Conservation (phyloP, 2,888 invertebrate species). For the Acanthopleura granulata region DNA sequence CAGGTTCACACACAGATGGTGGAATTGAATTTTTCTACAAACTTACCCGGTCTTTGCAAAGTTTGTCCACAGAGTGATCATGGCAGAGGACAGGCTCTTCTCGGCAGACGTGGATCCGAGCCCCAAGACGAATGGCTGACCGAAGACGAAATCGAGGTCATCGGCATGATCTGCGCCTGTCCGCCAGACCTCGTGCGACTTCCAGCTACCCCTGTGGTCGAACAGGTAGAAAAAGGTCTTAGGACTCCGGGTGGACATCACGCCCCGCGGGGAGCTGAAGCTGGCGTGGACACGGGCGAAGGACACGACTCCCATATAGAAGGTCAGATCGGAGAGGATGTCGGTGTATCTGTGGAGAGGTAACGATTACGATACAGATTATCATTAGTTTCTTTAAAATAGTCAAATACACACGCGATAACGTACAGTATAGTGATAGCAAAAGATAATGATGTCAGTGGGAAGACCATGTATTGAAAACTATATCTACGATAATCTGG, state of each 20-base stretch:
- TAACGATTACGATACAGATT: too few relatives aligned
- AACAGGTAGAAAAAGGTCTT: conserved; percentile 6
- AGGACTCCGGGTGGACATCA: not conserved
- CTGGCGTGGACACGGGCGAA: conserved; percentile 6
- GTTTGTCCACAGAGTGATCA: conserved; percentile 6
- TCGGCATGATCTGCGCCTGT: conserved; percentile 12
- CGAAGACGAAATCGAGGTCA: conserved; percentile 10
- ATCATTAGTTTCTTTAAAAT: too few relatives aligned
- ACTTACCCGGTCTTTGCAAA: conserved; percentile 7
- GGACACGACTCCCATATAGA: conserved; percentile 4
- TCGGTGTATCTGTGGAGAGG: not conserved
- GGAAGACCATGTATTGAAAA: too few relatives aligned
- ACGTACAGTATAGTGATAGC: too few relatives aligned
- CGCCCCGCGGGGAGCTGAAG: not conserved
- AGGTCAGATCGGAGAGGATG: conserved; percentile 16
- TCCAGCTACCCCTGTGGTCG: conserved; percentile 3
- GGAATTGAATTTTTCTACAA: not conserved
- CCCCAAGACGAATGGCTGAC: not conserved
- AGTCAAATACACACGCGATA: too few relatives aligned
- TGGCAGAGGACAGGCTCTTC: not conserved
- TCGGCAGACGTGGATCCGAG: not conserved
- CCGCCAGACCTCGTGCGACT: conserved; percentile 1
- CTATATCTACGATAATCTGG: too few relatives aligned
- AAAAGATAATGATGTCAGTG: too few relatives aligned
- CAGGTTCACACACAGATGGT: too few relatives aligned